Base-by-base conservation (phyloP, 2,113 vertebrate species). In the Himantopus leucocephalus region DNA sequence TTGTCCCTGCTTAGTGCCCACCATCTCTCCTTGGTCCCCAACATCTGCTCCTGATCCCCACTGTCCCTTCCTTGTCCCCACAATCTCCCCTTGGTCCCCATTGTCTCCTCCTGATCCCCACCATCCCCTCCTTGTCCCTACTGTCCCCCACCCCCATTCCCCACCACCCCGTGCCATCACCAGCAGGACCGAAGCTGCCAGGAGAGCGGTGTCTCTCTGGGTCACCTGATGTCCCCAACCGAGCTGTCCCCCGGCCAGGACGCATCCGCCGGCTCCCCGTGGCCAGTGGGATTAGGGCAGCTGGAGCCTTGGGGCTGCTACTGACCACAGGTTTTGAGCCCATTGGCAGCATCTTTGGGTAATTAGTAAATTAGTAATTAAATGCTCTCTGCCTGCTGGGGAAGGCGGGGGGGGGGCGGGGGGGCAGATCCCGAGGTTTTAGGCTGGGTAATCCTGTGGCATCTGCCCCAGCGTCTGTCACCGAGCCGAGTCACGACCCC, bases 361-460 rank as follows among this genome's bases (percentile, higher is more conserved):
- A 97, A 98, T 98, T 97, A 98, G 96, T 96, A 98, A 97, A 98
- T 98, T 98, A 98, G 97, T 97, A 97, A 96, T 97, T 97, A 98
- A 96, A 97, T 8, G 30, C 92, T 96, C 96, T 97, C 92, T 96
- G 95, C 93, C 93, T 56, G 94, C 93, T 93, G 91, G 5, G 63
- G 20, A 5, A 19, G 26, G 10, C 9, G 22, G n/a, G n/a, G n/a
- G n/a, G n/a, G n/a, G n/a, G n/a, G n/a, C n/a, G 81, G 72, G 96
- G 97, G 94, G 90, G 39, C 94, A 97, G 75, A 97, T 97, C 91
- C 88, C 10, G 6, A 92, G 96, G 98, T 98, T 98, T 98, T 98
- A 98, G 96, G 96, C 92, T 77, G 88, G 63, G 79, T 98, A 98
- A 98, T 98, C 98, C 97, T 2, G 3, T 96, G 96, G 97, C 94